Conservation (phyloP, 2,797 vertebrate species). For the Rhincodon typus region DNA sequence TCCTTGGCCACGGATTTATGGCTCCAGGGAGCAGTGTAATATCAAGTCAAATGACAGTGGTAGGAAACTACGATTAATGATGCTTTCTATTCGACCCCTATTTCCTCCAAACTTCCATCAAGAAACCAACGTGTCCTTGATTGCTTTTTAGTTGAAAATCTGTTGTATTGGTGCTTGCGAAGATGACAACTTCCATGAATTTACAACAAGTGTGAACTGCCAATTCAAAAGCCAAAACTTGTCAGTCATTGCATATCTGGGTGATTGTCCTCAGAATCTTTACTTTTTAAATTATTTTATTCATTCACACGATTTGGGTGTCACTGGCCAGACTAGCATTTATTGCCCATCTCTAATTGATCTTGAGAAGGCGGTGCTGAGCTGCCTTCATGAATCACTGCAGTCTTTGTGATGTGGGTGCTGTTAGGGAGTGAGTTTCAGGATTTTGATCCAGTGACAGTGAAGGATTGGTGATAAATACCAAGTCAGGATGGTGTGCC, state of each 20-base stretch:
- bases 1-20: neutral
- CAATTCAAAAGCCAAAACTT: neutral
- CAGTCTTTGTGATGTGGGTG: no score
- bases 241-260: neutral
- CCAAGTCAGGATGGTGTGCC: no score
- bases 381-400: no score
- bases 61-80: neutral
- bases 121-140: neutral
- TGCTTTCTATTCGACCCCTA: neutral
- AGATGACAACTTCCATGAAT: neutral
- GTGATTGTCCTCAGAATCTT: neutral
- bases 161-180: neutral
- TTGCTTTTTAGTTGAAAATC: neutral
- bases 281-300: no score
- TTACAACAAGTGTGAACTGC: neutral
- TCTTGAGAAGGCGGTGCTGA: no score
- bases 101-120: neutral
- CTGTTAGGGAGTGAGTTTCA: no score
- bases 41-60: neutral
- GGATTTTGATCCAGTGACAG: no score
- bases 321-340: no score
- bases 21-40: neutral
- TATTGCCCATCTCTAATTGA: no score
- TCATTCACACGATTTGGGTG: no score
- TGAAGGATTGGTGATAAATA: no score